phyloP scores from a whole-genome alignment of 2,888 invertebrate genomes.

The Cephus pulcher region DNA sequence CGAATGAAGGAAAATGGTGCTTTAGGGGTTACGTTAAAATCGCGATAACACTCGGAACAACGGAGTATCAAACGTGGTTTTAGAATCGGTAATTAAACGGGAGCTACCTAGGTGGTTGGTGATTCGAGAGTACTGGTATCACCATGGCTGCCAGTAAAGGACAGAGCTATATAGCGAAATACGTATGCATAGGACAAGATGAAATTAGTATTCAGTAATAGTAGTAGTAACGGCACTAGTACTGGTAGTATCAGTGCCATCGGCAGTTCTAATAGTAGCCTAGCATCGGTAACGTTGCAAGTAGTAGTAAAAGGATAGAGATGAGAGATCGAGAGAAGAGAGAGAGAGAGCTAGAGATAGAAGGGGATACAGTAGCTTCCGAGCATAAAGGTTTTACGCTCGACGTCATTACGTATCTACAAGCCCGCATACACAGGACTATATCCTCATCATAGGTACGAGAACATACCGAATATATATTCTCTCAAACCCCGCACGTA shows the following conservation, averaged over 20 bases:
- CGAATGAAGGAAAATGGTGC: not conserved
- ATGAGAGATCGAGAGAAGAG: not conserved
- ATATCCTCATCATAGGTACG: not conserved
- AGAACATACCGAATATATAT: not conserved
- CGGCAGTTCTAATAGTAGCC: constrained; percentile 12
- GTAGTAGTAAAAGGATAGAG: not conserved
- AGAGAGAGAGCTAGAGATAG: not conserved
- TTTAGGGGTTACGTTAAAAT: constrained; percentile 38
- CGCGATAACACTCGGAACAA: constrained; percentile 43
- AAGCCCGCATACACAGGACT: constrained; percentile 6
- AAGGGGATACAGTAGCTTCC: constrained; percentile 28
- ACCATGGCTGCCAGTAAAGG: not conserved
- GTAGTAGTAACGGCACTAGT: not conserved
- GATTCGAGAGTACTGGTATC: not conserved
- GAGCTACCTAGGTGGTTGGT: constrained; percentile 24
- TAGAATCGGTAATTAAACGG: constrained; percentile 54
- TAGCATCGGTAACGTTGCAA: not conserved
- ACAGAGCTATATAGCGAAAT: not conserved
- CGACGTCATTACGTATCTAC: constrained; percentile 1
- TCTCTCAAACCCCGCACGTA: not conserved
- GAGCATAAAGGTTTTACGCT: constrained; percentile 47
- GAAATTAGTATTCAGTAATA: not conserved
- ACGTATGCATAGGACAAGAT: not conserved
- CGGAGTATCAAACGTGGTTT: constrained; percentile 34
- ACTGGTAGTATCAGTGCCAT: not conserved